Evolutionary conservation across 2,113 vertebrate species (phyloP).

Genomic region (Psettodes erumei): DNA sequence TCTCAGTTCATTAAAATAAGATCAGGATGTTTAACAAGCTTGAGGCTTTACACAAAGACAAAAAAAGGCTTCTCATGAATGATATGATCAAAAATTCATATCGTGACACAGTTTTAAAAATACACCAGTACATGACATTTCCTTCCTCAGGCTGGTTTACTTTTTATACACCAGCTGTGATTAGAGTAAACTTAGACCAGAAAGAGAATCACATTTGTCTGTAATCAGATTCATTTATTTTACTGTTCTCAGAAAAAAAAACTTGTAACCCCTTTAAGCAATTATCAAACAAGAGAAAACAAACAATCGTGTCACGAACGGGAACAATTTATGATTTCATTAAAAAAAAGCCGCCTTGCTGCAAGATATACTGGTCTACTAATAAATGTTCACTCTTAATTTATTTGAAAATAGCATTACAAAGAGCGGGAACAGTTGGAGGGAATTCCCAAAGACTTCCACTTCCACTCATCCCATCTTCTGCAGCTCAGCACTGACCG

Average conservation of each 20-base stretch:
- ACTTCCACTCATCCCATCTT: conserved; percentile 28
- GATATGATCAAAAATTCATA: too few relatives aligned
- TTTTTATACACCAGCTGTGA: not conserved
- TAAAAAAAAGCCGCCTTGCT: not conserved
- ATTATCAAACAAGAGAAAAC: not conserved
- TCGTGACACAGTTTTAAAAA: too few relatives aligned
- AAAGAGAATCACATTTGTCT: not conserved
- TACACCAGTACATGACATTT: too few relatives aligned
- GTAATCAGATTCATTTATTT: not conserved
- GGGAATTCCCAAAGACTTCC: conserved; percentile 17
- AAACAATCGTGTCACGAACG: not conserved
- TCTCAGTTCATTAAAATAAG: too few relatives aligned
- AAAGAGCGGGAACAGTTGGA: conserved; percentile 33
- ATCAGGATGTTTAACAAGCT: too few relatives aligned
- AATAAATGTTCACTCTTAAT: conserved; percentile 28
- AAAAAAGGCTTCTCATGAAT: too few relatives aligned
- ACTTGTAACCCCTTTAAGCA: not conserved
- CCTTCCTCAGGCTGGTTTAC: too few relatives aligned
- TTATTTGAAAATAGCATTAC: conserved; percentile 34
- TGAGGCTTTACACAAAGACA: too few relatives aligned
- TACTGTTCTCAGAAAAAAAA: not conserved
- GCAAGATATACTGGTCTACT: not conserved
- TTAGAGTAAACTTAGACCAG: not conserved
- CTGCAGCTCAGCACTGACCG: not conserved
- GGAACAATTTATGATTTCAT: not conserved